Evolutionary conservation across 2,113 vertebrate genomes (phyloP).

Genomic region (Barbus barbus): DNA sequence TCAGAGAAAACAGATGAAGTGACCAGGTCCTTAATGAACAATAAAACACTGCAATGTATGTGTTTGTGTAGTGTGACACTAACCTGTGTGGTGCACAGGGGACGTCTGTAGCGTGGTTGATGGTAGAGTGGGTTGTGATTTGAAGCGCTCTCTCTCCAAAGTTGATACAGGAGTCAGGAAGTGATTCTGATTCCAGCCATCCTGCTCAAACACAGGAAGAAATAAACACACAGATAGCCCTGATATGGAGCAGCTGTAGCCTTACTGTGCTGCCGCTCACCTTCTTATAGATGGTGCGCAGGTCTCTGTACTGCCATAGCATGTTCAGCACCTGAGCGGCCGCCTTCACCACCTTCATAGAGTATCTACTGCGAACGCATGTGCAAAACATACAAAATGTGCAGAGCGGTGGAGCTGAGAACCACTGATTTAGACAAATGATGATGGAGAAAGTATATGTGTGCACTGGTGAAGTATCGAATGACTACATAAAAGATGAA

Average conservation of each 20-base stretch:
- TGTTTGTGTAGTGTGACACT: conserved; percentile 48
- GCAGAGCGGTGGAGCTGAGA: neutral
- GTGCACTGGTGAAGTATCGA: neutral
- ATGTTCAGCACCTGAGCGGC: conserved; percentile 97
- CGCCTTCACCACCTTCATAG: conserved; percentile 96
- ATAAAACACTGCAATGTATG: neutral
- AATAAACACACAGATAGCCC: conserved; percentile 2
- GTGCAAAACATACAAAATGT: neutral
- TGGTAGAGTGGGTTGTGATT: conserved; percentile 90
- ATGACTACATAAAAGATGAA: neutral
- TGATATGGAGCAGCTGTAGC: neutral
- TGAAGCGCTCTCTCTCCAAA: conserved; percentile 92
- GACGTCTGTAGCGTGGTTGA: conserved; percentile 92
- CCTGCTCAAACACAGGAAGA: conserved; percentile 72
- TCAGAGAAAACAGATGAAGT: too few relatives aligned
- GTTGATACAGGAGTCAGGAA: conserved; percentile 97
- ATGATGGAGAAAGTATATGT: neutral
- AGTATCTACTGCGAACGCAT: conserved; percentile 78
- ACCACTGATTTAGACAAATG: neutral
- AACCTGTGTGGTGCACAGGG: conserved; percentile 91
- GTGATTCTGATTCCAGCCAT: conserved; percentile 98
- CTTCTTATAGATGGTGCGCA: conserved; percentile 98
- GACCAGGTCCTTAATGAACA: too few relatives aligned
- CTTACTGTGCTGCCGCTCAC: conserved; percentile 66
- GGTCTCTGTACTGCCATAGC: conserved; percentile 96